Evolutionary conservation across 2,888 invertebrate species (phyloP).

Genomic region (Ophion obscuratus): DNA sequence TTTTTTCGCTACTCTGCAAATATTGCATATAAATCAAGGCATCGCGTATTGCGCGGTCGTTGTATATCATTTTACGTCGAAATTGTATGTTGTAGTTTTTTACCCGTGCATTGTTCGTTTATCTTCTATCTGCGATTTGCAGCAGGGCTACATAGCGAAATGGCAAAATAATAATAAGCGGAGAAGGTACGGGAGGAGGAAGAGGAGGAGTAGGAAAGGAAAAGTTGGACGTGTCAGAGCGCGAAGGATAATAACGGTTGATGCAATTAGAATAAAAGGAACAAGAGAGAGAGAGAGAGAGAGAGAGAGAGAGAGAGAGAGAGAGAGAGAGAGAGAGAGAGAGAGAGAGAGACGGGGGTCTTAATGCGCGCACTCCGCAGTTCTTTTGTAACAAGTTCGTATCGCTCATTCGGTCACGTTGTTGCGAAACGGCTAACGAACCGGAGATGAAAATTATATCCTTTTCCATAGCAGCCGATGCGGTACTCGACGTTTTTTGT

Average conservation of each 20-base stretch:
- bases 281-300: slow-evolving; percentile 5
- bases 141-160: background rate
- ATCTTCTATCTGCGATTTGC: background rate
- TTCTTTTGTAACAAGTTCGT: slow-evolving; percentile 57
- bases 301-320: slow-evolving; percentile 6
- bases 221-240: slow-evolving; percentile 40
- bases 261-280: slow-evolving; percentile 43
- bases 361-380: slow-evolving; percentile 36
- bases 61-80: too few relatives aligned
- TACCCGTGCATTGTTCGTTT: background rate
- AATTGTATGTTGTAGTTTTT: background rate
- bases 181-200: background rate
- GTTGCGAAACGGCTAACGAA: slow-evolving; percentile 62
- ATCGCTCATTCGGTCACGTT: slow-evolving; percentile 37
- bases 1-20: too few relatives aligned
- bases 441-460: slow-evolving; percentile 66
- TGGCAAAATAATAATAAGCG: background rate
- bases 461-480: slow-evolving; percentile 26
- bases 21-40: background rate
- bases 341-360: background rate
- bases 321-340: slow-evolving; percentile 1
- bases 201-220: slow-evolving; percentile 18
- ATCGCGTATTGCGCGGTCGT: background rate
- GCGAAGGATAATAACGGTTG: slow-evolving; percentile 37
- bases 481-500: slow-evolving; percentile 23